Conservation (phyloP, 2,888 invertebrate genomes). For the Lasioglossum calceatum region DNA sequence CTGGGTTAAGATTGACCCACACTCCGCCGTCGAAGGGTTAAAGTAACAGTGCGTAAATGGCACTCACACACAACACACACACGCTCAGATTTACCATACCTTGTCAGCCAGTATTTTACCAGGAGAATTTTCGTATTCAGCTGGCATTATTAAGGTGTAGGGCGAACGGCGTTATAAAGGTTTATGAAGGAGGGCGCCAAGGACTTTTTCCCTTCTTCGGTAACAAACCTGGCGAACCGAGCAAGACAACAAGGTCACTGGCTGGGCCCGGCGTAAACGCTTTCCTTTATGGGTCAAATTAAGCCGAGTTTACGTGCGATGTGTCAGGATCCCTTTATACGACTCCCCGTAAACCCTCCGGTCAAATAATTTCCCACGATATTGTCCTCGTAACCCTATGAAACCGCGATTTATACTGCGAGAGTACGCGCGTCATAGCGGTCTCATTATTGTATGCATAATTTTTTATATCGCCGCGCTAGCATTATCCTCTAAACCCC, state of each 20-base stretch:
- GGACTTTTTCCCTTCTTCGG: conserved; percentile 5
- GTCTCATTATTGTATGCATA: conserved; percentile 40
- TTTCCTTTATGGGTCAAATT: conserved; percentile 74
- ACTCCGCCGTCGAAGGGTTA: too few species aligned
- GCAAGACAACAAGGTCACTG: conserved; percentile 36
- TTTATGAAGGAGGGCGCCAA: conserved; percentile 8
- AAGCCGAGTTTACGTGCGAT: conserved; percentile 71
- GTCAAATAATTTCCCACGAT: conserved; percentile 70
- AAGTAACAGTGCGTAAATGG: not conserved
- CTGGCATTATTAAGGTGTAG: not conserved
- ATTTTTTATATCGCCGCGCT: conserved; percentile 37
- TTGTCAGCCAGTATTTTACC: not conserved
- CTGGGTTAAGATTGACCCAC: too few species aligned
- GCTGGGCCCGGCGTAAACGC: conserved; percentile 45
- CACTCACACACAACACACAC: too few species aligned
- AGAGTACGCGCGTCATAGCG: conserved; percentile 19
- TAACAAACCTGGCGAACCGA: not conserved
- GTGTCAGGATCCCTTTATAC: conserved; percentile 75
- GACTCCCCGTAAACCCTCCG: conserved; percentile 69
- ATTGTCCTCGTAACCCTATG: conserved; percentile 59
- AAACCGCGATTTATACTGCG: conserved; percentile 33
- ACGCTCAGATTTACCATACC: not conserved
- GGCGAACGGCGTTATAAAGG: conserved; percentile 14
- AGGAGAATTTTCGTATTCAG: conserved; percentile 5
- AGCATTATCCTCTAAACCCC: not conserved